phyloP scores from a whole-genome alignment of 2,113 vertebrate species.

The Harpagus bidentatus region DNA sequence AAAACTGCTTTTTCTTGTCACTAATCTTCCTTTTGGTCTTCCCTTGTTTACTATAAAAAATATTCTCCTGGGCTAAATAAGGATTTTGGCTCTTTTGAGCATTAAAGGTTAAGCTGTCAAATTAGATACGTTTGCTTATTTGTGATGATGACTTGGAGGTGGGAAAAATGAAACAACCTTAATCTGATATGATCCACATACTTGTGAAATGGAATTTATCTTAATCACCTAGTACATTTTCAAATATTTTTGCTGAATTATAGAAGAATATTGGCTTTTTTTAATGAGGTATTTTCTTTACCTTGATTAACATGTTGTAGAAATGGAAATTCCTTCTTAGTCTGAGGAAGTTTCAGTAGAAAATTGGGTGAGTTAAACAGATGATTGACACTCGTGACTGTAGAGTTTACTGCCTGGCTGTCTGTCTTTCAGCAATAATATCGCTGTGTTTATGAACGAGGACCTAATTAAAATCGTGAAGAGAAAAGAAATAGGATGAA shows the following conservation, averaged over 20 bases:
- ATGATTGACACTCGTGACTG: background rate
- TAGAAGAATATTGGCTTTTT: background rate
- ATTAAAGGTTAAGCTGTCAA: background rate
- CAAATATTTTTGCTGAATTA: background rate
- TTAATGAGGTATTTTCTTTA: background rate
- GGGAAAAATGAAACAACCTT: background rate
- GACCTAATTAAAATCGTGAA: background rate
- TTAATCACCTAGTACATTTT: background rate
- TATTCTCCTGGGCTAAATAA: background rate
- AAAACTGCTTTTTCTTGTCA: background rate
- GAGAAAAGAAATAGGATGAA: background rate
- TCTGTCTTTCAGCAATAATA: background rate
- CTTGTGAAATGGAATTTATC: background rate
- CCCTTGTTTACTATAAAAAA: background rate
- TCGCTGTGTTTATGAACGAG: background rate
- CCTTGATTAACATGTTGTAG: background rate
- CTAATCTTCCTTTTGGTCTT: background rate
- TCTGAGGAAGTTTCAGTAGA: background rate
- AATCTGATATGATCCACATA: background rate
- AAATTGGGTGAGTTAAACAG: background rate
- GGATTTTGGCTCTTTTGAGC: background rate
- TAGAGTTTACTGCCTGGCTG: background rate
- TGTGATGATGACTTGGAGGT: background rate
- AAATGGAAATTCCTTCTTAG: background rate
- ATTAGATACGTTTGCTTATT: background rate